phyloP scores from a whole-genome alignment of 2,888 invertebrate species.

The Trichopoda pennipes region DNA sequence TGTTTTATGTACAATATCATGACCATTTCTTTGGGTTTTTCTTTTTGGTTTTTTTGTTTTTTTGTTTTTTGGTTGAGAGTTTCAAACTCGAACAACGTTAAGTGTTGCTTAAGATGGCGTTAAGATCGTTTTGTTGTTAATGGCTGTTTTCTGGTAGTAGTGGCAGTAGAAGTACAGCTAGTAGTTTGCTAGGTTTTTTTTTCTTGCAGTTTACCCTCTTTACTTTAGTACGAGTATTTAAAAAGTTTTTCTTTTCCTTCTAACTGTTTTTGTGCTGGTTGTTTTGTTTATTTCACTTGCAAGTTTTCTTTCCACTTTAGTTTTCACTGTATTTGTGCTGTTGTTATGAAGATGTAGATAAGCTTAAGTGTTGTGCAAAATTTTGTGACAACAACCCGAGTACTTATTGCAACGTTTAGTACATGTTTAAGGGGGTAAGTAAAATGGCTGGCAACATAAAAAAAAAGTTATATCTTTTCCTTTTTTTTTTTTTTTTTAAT shows the following conservation, averaged over 20 bases:
- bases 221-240: slow-evolving; percentile 51
- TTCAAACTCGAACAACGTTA: slow-evolving; percentile 60
- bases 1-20: slow-evolving; percentile 46
- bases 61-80: slow-evolving; percentile 8
- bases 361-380: slow-evolving; percentile 67
- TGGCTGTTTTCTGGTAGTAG: slow-evolving; percentile 45
- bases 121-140: slow-evolving; percentile 68
- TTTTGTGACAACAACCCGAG: slow-evolving; percentile 67
- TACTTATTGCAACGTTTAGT: slow-evolving; percentile 64
- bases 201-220: slow-evolving; percentile 15
- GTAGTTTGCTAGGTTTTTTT: slow-evolving; percentile 35
- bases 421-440: slow-evolving; percentile 58
- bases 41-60: neutral
- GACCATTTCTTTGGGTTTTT: slow-evolving; percentile 20
- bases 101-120: slow-evolving; percentile 68
- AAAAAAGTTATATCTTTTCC: slow-evolving; percentile 1
- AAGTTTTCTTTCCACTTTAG: slow-evolving; percentile 38
- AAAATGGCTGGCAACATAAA: slow-evolving; percentile 37
- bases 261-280: slow-evolving; percentile 41
- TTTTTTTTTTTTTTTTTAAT: neutral
- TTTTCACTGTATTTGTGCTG: slow-evolving; percentile 36
- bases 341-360: slow-evolving; percentile 61
- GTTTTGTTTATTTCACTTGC: slow-evolving; percentile 40
- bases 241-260: slow-evolving; percentile 34
- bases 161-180: slow-evolving; percentile 23